Evolutionary conservation across 2,888 invertebrate genomes (phyloP).

Genomic region (Camptogramma bilineatum): DNA sequence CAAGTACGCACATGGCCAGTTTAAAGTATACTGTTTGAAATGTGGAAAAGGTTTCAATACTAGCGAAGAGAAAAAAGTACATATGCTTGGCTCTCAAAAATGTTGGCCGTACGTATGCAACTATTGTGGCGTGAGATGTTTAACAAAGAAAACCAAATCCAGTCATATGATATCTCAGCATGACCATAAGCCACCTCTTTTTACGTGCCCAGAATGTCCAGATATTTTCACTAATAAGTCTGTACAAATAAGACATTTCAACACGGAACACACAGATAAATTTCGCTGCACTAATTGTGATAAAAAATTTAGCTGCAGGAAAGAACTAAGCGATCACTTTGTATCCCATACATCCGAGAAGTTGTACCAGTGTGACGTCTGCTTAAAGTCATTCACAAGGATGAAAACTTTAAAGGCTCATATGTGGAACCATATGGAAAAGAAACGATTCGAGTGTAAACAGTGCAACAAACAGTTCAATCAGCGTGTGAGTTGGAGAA

Average conservation of each 20-base stretch:
- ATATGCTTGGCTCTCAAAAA: conserved; percentile 42
- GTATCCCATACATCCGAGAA: conserved; percentile 39
- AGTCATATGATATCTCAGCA: conserved; percentile 48
- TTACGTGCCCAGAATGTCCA: conserved; percentile 50
- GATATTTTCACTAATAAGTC: conserved; percentile 46
- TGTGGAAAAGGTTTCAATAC: conserved; percentile 37
- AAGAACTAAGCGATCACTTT: conserved; percentile 29
- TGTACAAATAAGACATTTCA: conserved; percentile 47
- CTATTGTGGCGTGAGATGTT: conserved; percentile 48
- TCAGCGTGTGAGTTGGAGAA: conserved; percentile 42
- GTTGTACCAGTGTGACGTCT: conserved; percentile 36
- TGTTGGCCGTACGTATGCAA: conserved; percentile 52
- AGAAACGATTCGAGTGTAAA: conserved; percentile 40
- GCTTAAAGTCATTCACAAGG: conserved; percentile 38
- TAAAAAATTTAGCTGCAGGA: conserved; percentile 34
- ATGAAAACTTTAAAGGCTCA: conserved; percentile 37
- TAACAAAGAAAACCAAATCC: conserved; percentile 44
- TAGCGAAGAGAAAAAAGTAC: conserved; percentile 43
- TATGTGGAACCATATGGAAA: conserved; percentile 38
- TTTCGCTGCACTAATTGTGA: conserved; percentile 38
- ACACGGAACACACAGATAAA: conserved; percentile 44
- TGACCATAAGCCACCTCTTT: conserved; percentile 41
- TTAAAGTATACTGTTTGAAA: conserved; percentile 36
- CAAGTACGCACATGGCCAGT: conserved; percentile 29
- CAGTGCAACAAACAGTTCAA: conserved; percentile 41